phyloP scores from a whole-genome alignment of 2,797 vertebrate species.

The Crocidura indochinensis region DNA sequence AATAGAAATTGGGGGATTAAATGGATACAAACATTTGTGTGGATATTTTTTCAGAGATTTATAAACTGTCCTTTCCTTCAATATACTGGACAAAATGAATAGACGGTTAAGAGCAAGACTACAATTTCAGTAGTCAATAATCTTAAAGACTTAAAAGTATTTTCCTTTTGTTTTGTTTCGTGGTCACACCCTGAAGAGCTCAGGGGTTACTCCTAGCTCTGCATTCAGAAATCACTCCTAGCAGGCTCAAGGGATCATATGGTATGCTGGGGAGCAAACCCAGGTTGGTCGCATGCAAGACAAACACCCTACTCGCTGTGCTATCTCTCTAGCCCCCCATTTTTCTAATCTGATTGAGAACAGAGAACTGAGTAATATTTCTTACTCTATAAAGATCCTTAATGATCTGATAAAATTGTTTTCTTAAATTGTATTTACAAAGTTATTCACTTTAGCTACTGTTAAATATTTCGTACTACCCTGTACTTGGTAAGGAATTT shows the following conservation, averaged over 20 bases:
- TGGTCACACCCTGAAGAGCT: too few relatives aligned
- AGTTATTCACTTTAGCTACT: slow-evolving; percentile 38
- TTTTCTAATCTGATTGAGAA: slow-evolving; percentile 44
- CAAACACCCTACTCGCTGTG: too few relatives aligned
- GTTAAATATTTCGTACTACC: slow-evolving; percentile 18
- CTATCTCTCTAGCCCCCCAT: too few relatives aligned
- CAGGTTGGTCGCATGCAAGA: too few relatives aligned
- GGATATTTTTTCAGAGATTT: slow-evolving; percentile 25
- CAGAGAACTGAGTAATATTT: slow-evolving; percentile 43
- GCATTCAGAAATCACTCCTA: too few relatives aligned
- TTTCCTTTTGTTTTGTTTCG: too few relatives aligned
- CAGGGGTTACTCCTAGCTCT: too few relatives aligned
- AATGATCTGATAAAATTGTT: slow-evolving; percentile 46
- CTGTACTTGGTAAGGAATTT: background rate
- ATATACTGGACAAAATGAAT: slow-evolving; percentile 39
- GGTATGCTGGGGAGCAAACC: too few relatives aligned
- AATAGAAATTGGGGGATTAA: slow-evolving; percentile 57
- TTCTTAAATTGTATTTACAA: slow-evolving; percentile 32
- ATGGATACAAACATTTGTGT: slow-evolving; percentile 36
- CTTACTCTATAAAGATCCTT: slow-evolving; percentile 53
- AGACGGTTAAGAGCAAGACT: background rate
- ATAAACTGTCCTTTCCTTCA: slow-evolving; percentile 21
- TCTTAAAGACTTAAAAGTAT: slow-evolving; percentile 22
- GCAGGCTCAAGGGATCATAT: too few relatives aligned
- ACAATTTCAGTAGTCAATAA: slow-evolving; percentile 35